A percentile compares a stretch with the other conserved stretches of the same genome.
phyloP scores from a whole-genome alignment of 1,140 invertebrate species.

The Drosophila azteca region DNA sequence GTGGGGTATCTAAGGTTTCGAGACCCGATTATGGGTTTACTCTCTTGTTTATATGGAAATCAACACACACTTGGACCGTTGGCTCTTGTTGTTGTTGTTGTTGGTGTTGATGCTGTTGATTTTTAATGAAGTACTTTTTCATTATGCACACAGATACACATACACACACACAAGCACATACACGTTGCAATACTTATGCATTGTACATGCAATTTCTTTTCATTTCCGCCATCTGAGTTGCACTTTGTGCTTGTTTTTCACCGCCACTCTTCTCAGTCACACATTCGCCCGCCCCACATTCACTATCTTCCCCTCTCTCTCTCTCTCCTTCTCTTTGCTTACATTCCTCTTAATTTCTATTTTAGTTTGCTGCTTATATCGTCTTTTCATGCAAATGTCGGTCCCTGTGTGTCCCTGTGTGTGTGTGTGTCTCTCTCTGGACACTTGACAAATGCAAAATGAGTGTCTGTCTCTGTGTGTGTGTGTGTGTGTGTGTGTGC shows the following conservation, averaged over 20 bases:
- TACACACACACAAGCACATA: slow-evolving; percentile 16
- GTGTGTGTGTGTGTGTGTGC: slow-evolving; percentile 40
- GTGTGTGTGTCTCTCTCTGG: slow-evolving; percentile 34
- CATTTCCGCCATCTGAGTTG: slow-evolving; percentile 66
- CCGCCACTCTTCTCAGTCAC: not conserved
- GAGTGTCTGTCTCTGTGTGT: not conserved
- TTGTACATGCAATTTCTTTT: slow-evolving; percentile 73
- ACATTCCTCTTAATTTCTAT: slow-evolving; percentile 74
- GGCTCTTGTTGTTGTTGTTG: slow-evolving; percentile 7
- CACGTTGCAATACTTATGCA: slow-evolving; percentile 20
- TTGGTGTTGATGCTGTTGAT: slow-evolving; percentile 39
- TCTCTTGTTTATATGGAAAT: slow-evolving; percentile 69
- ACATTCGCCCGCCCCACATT: not conserved
- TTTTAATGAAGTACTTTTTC: slow-evolving; percentile 81
- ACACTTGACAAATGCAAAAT: slow-evolving; percentile 55
- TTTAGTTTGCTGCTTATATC: slow-evolving; percentile 67
- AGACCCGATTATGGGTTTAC: slow-evolving; percentile 37
- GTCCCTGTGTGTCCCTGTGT: slow-evolving; percentile 20
- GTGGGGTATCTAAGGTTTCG: too few relatives aligned
- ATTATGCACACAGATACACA: slow-evolving; percentile 54
- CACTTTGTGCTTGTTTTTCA: slow-evolving; percentile 50
- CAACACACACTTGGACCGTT: slow-evolving; percentile 65
- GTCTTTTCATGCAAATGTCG: slow-evolving; percentile 71
- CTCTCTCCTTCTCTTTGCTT: slow-evolving; percentile 15
- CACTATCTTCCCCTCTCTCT: slow-evolving; percentile 14